Evolutionary conservation across 2,113 vertebrate genomes (phyloP), one percentile per base, ranked within the genome.

Genomic region (Poicephalus gulielmi): DNA sequence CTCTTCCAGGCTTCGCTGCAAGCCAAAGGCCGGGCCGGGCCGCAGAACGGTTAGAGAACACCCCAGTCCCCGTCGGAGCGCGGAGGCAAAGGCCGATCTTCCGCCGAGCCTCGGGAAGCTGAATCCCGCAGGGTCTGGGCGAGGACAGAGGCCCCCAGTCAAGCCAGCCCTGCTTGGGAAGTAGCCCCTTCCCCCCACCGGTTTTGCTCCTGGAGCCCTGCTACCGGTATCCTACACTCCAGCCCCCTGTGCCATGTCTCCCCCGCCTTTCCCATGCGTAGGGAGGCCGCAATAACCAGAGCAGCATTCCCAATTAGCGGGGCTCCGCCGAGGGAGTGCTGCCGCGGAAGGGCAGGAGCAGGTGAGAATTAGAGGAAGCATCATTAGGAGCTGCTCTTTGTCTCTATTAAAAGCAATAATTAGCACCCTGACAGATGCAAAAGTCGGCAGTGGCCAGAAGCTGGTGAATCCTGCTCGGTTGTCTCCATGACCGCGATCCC

Each of bases 331-430:
- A 88, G 96, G 84, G 62, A 91, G 90, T 17, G 78, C 90, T 68
- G 92, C 87, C 2, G 86, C 81, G 59, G 92, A 66, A 90, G 96
- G 92, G 93, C 94, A 91, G 96, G 95, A 97, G 94, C 96, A 97
- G 97, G 96, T 97, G 97, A 97, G 97, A 96, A 77, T 93, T 91
- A 91, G 94, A 71, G 93, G 97, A 90, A 90, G 77, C 91, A 90
- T 97, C 97, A 96, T 97, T 97, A 97, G 95, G 74, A 97, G 92
- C 95, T 68, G 87, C 10, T 95, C 96, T 97, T 97, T 96, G 95
- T 97, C 93, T 93, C 96, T 92, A 89, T 95, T 97, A 94, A 95
- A 96, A 94, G 95, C 94, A 91, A 90, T 96, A 97, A 98, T 97
- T 97, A 97, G 93, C 94, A 17, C 63, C 85, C 95, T 96, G 97